phyloP scores from a whole-genome alignment of 2,797 vertebrate genomes.

The Hirundo rustica region DNA sequence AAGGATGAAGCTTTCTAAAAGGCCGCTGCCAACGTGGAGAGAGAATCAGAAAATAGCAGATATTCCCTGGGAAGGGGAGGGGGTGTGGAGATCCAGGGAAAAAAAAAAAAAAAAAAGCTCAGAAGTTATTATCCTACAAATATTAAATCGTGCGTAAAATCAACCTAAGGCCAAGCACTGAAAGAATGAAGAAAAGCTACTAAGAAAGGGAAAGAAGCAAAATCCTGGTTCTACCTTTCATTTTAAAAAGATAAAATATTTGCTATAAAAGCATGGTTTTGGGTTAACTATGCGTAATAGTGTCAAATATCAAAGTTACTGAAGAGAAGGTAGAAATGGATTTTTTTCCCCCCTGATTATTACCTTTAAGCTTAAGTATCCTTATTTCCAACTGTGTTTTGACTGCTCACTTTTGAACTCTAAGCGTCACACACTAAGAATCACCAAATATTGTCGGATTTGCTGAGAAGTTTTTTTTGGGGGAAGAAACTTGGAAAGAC shows the following conservation, averaged over 20 bases:
- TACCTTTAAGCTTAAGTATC: not conserved
- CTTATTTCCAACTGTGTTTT: not conserved
- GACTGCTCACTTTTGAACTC: not conserved
- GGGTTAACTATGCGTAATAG: not conserved
- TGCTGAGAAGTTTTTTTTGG: not conserved
- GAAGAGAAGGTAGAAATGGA: not conserved
- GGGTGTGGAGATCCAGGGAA: not conserved
- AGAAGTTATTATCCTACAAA: not conserved
- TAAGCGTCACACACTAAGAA: not conserved
- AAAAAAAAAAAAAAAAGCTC: not conserved
- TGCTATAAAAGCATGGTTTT: not conserved
- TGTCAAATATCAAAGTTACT: not conserved
- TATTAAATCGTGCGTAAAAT: not conserved
- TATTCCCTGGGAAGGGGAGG: accelerated
- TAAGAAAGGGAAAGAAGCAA: not conserved
- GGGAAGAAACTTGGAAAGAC: accelerated
- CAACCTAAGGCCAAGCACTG: not conserved
- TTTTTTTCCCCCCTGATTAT: not conserved
- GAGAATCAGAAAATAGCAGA: not conserved
- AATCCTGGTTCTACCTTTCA: not conserved
- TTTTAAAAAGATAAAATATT: not conserved
- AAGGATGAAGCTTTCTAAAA: not conserved
- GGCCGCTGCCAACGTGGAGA: not conserved
- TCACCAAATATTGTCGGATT: not conserved
- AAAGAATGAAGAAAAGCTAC: not conserved